A percentile compares a stretch with the other conserved stretches of the same genome.
These are phyloP conservation scores for Chaetura pelagica DNA, from an alignment of 2,113 vertebrate genomes.

Conservation along the genomic window DNA sequence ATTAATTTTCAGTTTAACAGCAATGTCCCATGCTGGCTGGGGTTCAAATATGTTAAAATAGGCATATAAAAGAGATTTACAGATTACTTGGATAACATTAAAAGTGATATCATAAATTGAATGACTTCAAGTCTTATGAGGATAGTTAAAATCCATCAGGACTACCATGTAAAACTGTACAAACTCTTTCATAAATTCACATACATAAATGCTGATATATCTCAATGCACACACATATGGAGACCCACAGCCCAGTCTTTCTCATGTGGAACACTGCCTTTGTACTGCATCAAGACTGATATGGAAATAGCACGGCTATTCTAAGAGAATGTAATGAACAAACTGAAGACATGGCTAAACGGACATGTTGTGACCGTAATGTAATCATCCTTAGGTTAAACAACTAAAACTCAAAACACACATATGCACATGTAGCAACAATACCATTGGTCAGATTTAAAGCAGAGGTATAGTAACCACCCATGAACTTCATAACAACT, in stretches of 20 bases:
- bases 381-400: neutral
- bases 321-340: neutral
- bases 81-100: neutral
- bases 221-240: accelerated
- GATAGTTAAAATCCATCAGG: neutral
- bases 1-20: neutral
- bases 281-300: neutral
- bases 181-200: neutral
- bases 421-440: neutral
- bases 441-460: neutral
- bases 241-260: neutral
- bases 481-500: neutral
- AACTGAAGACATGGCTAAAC: neutral
- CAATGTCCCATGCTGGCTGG: neutral
- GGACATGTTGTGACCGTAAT: neutral
- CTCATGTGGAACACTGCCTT: neutral
- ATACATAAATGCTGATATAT: neutral
- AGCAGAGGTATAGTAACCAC: neutral
- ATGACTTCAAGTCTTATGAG: neutral
- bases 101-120: neutral
- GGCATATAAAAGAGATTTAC: neutral
- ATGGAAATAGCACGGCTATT: neutral
- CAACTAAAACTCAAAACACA: neutral
- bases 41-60: neutral
- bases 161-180: neutral